These are phyloP conservation scores for Epirrhoe tristata DNA, from an alignment of 2,888 invertebrate species.

Conservation along the genomic window DNA sequence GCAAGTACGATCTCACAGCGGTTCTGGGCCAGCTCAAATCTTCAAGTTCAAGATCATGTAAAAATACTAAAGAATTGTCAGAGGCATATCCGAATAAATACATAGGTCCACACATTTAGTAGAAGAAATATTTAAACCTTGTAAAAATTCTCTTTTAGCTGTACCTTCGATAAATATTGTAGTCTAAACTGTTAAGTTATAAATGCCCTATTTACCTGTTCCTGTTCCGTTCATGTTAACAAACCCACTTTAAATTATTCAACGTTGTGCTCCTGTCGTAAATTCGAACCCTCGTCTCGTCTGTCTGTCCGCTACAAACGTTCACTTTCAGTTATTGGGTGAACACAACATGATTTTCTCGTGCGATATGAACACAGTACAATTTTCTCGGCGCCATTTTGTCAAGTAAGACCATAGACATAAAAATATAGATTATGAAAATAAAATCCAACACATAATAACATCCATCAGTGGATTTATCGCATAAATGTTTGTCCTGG, in stretches of 20 bases:
- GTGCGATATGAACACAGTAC: not conserved
- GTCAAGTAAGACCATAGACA: no score
- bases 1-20: slow-evolving; percentile 23
- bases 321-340: slow-evolving; percentile 6
- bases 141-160: no score
- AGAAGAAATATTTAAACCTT: no score
- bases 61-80: no score
- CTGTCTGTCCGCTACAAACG: slow-evolving; percentile 17
- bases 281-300: slow-evolving; percentile 21
- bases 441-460: no score
- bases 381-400: no score
- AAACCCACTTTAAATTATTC: slow-evolving; percentile 18
- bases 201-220: slow-evolving; percentile 5
- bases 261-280: slow-evolving; percentile 5
- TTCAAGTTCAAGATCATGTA: no score
- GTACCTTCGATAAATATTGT: not conserved
- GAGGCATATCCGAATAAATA: no score
- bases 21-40: slow-evolving; percentile 20
- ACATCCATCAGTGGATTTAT: no score
- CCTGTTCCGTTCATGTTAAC: slow-evolving; percentile 12
- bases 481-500: no score
- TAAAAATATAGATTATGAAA: no score
- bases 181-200: not conserved
- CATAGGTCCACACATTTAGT: no score
- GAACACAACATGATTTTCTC: not conserved